Evolutionary conservation across 2,888 invertebrate genomes (phyloP), one percentile per base, ranked within the genome.

Genomic region (Platycnemis pennipes): DNA sequence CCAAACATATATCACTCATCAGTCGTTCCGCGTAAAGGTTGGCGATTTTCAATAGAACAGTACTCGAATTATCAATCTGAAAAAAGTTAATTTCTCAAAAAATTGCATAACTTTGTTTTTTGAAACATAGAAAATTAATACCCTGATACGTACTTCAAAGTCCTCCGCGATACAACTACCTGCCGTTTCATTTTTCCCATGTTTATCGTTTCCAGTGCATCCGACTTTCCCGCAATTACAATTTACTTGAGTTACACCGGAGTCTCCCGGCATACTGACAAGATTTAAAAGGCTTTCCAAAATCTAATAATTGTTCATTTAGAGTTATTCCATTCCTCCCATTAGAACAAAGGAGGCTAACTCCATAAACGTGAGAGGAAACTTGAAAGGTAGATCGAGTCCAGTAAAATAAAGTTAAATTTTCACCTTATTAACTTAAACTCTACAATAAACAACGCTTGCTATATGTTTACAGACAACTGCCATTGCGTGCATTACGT

Each of bases 1-100:
- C 98, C 87, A 99, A 96, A 77, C 98, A 98, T 94, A 99, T 98
- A 96, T 99, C 99, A 95, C 98, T 99, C 98, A 99, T 98, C 95
- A 99, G 97, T 95, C 98, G 98, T 95, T 99, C 98, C 0, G 98
- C 98, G 96, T 98, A 99, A 1, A 99, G 96, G 37, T 98, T 98
- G 8, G 98, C 98, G 95, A 99, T 98, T 96, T 98, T 98, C 95
- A 98, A 97, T 94, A 99, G 96, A 26, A 99, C 98, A 96, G 98
- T 98, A 95, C 97, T 97, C 0, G 99, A 98, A 96, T 99, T 99
- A 95, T 99, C 98, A 96, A 99, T 98, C 98, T 99, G 96, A n/a
- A 96, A 88, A 91, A 94, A 94, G 22, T 88, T n/a, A 53, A 53
- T 77, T 37, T 8, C 4, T 77, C 37, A 77, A n/a, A 77, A 77